These are phyloP conservation scores for Mastigias papua DNA, from an alignment of 30 jellyfish, hydroid and myxozoan species.

Conservation along the genomic window DNA sequence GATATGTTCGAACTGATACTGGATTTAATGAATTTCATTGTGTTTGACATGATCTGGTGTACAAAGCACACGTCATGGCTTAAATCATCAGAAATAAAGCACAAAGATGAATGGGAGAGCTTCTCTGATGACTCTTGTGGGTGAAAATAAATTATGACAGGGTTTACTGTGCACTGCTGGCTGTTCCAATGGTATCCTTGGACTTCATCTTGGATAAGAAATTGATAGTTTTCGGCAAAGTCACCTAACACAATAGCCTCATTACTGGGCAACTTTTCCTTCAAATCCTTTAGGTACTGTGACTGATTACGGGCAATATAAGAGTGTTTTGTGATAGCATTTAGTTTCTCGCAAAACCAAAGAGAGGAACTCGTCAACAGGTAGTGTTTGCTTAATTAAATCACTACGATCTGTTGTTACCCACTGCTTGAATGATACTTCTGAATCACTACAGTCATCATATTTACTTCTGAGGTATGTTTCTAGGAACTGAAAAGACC, in stretches of 20 bases:
- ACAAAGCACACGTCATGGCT: constrained; percentile 61
- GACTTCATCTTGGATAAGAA: constrained; percentile 73
- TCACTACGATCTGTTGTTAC: constrained; percentile 51
- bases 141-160: constrained; percentile 61
- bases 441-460: constrained; percentile 24
- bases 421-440: constrained; percentile 64
- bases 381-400: constrained; percentile 1
- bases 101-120: constrained; percentile 28
- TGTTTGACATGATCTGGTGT: constrained; percentile 23
- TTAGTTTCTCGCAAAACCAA: constrained; percentile 67
- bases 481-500: constrained; percentile 7
- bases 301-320: constrained; percentile 67
- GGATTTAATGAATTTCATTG: constrained; percentile 1
- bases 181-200: constrained; percentile 72
- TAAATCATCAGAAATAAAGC: constrained; percentile 79
- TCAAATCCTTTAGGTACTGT: constrained; percentile 35
- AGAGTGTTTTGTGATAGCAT: constrained; percentile 70
- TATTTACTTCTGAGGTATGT: not conserved
- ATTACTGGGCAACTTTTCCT: constrained; percentile 28
- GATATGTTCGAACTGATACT: constrained; percentile 11
- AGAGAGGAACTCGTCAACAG: constrained; percentile 44
- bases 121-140: not conserved
- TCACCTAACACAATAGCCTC: constrained; percentile 58
- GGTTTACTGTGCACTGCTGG: constrained; percentile 58
- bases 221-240: constrained; percentile 72